Conservation (phyloP, 1,140 invertebrate genomes). For the Orchesella cincta region DNA sequence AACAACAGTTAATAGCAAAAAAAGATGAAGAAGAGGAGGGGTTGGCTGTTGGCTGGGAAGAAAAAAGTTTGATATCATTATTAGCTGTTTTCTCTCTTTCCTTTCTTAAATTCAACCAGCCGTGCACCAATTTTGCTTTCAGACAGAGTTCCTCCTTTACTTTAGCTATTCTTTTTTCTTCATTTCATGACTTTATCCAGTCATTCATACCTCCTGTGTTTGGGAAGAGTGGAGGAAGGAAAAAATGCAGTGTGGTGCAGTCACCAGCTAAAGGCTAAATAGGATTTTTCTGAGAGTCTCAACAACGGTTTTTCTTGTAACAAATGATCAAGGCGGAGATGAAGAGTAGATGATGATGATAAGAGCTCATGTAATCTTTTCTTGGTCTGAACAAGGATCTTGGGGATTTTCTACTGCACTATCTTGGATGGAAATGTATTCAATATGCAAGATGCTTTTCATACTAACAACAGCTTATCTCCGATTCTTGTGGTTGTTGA, state of each 20-base stretch:
- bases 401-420: too few species aligned
- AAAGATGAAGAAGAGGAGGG: background rate
- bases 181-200: background rate
- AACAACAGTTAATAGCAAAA: background rate
- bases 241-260: background rate
- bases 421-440: too few species aligned
- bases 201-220: background rate
- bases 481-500: too few species aligned
- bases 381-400: too few species aligned
- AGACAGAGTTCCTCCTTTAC: too few species aligned
- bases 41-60: background rate
- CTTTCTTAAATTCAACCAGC: background rate
- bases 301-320: background rate
- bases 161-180: too few species aligned
- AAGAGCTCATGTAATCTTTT: constrained; percentile 9
- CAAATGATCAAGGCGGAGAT: background rate
- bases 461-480: too few species aligned
- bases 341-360: background rate
- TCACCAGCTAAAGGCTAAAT: background rate
- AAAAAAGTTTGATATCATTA: constrained; percentile 12
- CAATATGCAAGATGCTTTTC: too few species aligned
- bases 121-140: too few species aligned
- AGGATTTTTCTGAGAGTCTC: too few species aligned
- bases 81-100: background rate
- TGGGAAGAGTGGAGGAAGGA: too few species aligned